Evolutionary conservation across 1,140 invertebrate genomes (phyloP).

Genomic region (Lasaia peninsularis): DNA sequence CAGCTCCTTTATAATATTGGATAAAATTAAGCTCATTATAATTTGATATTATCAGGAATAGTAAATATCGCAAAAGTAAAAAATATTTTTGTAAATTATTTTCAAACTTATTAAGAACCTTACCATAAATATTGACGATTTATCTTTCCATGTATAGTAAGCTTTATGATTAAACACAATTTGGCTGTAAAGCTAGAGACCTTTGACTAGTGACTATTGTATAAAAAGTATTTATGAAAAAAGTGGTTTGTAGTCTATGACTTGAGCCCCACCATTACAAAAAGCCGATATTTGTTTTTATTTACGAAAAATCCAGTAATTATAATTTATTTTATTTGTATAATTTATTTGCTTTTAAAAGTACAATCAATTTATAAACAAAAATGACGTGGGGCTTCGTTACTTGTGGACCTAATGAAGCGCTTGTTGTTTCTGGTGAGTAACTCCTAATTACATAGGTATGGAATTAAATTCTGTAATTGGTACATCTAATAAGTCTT

Average conservation of each 20-base stretch:
- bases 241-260: slow-evolving; percentile 13
- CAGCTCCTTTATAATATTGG: too few relatives aligned
- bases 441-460: slow-evolving; percentile 18
- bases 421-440: slow-evolving; percentile 96
- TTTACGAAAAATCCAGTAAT: slow-evolving; percentile 31
- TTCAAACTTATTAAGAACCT: too few relatives aligned
- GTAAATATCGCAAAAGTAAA: too few relatives aligned
- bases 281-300: slow-evolving; percentile 56
- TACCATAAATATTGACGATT: too few relatives aligned
- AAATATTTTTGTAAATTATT: too few relatives aligned
- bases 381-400: slow-evolving; percentile 95
- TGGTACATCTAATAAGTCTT: neutral
- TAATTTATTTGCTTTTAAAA: slow-evolving; percentile 29
- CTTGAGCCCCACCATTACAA: slow-evolving; percentile 30
- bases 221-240: neutral
- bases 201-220: too few relatives aligned
- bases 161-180: too few relatives aligned
- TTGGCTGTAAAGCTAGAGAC: too few relatives aligned
- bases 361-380: neutral
- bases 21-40: too few relatives aligned
- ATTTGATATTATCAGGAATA: too few relatives aligned
- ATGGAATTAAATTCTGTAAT: neutral
- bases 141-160: too few relatives aligned
- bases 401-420: slow-evolving; percentile 98
- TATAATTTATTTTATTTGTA: slow-evolving; percentile 43